Conservation (phyloP, 2,113 vertebrate species). For the Orientallactaga bullata region DNA sequence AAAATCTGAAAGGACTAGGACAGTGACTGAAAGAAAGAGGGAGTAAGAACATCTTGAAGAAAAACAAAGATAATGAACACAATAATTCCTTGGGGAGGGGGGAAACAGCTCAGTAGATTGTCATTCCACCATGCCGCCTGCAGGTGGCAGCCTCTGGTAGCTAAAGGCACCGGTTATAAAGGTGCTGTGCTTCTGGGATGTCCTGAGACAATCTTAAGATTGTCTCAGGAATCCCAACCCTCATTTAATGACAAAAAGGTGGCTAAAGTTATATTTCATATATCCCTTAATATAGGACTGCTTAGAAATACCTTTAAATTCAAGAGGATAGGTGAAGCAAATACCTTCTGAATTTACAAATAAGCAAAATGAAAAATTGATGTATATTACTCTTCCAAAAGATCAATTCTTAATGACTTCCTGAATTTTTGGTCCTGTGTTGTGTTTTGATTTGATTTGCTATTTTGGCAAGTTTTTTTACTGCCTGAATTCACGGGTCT, state of each 20-base stretch:
- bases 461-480: not conserved
- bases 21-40: not conserved
- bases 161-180: too few relatives aligned
- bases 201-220: not conserved
- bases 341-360: not conserved
- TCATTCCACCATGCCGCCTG: conserved; percentile 15
- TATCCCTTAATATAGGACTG: not conserved
- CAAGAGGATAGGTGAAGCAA: not conserved
- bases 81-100: not conserved
- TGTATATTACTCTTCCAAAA: not conserved
- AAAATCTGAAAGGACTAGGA: not conserved
- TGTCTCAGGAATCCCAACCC: not conserved
- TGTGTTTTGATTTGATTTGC: not conserved
- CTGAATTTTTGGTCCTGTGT: not conserved
- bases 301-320: conserved; percentile 6
- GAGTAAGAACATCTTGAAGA: not conserved
- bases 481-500: not conserved
- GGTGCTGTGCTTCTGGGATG: too few relatives aligned
- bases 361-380: conserved; percentile 12
- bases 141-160: conserved; percentile 47
- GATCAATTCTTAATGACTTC: not conserved
- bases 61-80: not conserved
- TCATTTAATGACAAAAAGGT: not conserved
- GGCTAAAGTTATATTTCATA: not conserved
- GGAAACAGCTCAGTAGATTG: not conserved